Percentiles rank a stretch among this genome's conserved stretches.
phyloP scores from a whole-genome alignment of 1,140 invertebrate species.

The Propsilocerus akamusi region DNA sequence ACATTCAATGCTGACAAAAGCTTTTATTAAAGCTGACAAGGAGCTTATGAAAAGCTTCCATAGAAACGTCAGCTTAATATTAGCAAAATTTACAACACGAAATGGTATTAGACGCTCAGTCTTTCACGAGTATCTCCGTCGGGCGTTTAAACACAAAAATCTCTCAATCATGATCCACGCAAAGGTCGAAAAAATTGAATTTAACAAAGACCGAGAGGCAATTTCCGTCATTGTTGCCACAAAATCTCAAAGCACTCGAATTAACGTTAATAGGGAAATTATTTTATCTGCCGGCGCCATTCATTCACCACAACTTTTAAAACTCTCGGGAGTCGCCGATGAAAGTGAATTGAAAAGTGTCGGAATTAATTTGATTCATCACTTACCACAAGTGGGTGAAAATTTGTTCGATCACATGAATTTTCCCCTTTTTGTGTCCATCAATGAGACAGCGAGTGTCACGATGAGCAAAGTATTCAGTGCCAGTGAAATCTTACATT shows the following conservation, averaged over 20 bases:
- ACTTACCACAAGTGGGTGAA: slow-evolving; percentile 34
- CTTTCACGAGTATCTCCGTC: slow-evolving; percentile 42
- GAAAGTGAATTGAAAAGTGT: slow-evolving; percentile 25
- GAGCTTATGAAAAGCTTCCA: slow-evolving; percentile 15
- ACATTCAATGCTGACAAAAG: slow-evolving; percentile 20
- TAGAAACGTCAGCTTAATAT: slow-evolving; percentile 11
- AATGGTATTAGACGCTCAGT: slow-evolving; percentile 49
- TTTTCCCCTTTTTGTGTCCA: slow-evolving; percentile 43
- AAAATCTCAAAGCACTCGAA: slow-evolving; percentile 7
- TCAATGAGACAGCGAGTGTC: slow-evolving; percentile 37
- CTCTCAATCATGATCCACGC: slow-evolving; percentile 48
- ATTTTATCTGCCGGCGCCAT: slow-evolving; percentile 49
- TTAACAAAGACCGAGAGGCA: slow-evolving; percentile 13
- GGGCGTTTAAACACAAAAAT: slow-evolving; percentile 41
- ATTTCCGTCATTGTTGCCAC: slow-evolving; percentile 9
- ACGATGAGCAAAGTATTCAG: slow-evolving; percentile 38
- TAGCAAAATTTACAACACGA: slow-evolving; percentile 21
- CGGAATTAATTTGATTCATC: slow-evolving; percentile 28
- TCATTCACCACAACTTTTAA: slow-evolving; percentile 48
- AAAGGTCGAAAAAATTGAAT: slow-evolving; percentile 25
- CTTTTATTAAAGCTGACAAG: slow-evolving; percentile 25
- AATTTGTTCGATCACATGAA: slow-evolving; percentile 57
- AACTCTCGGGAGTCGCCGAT: slow-evolving; percentile 49
- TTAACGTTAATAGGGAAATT: slow-evolving; percentile 41
- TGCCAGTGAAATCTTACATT: slow-evolving; percentile 33